These are phyloP conservation scores for Zeuzera pyrina DNA, from an alignment of 2,888 invertebrate genomes.

Conservation along the genomic window DNA sequence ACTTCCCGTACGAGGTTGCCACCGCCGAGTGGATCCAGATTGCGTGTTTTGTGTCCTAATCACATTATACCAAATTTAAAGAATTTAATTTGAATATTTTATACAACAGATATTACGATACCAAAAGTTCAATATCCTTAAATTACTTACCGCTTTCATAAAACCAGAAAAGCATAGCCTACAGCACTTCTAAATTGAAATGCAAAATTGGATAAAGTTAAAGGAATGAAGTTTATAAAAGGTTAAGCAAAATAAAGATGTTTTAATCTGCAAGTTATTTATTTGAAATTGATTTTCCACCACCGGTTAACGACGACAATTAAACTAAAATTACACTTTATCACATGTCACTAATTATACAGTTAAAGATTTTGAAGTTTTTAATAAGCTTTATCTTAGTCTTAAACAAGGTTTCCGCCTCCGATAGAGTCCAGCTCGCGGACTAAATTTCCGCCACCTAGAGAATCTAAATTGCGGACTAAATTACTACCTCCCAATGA, in stretches of 20 bases:
- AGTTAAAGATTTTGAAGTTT: too few species aligned
- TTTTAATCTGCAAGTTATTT: not conserved
- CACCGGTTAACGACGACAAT: not conserved
- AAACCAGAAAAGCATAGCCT: too few species aligned
- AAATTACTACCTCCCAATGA: constrained; percentile 58
- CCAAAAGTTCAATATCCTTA: too few species aligned
- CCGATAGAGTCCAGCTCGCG: constrained; percentile 43
- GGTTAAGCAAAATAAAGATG: not conserved
- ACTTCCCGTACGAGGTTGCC: constrained; percentile 52
- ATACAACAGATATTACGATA: too few species aligned
- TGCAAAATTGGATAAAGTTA: too few species aligned
- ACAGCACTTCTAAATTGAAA: too few species aligned
- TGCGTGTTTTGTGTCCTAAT: constrained; percentile 56
- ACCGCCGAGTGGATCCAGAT: constrained; percentile 36
- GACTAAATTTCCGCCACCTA: constrained; percentile 67
- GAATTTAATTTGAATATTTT: too few species aligned
- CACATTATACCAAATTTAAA: constrained; percentile 9
- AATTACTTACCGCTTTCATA: too few species aligned
- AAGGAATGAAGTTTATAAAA: too few species aligned
- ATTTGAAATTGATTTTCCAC: not conserved
- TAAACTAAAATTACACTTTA: constrained; percentile 1
- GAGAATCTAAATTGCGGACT: constrained; percentile 56
- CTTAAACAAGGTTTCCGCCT: constrained; percentile 52
- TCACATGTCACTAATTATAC: too few species aligned
- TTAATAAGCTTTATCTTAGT: constrained; percentile 3